Conservation (phyloP, 2,888 invertebrate species). For the Lacanobia oleracea region DNA sequence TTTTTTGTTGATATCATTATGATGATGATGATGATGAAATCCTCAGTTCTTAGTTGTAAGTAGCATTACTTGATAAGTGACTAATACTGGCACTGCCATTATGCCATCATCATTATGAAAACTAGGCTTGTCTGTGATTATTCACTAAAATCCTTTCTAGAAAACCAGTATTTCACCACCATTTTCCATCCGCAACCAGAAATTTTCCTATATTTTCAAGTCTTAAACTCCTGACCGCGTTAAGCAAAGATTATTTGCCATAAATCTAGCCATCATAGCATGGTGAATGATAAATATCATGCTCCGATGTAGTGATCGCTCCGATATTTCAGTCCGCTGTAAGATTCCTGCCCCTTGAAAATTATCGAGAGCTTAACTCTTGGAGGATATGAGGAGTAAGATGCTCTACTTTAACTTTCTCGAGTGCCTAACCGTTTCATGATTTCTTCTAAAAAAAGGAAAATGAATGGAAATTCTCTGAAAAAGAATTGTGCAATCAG, state of each 20-base stretch:
- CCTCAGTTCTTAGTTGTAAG: no score
- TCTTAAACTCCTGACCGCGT: constrained; percentile 50
- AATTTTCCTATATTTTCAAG: constrained; percentile 35
- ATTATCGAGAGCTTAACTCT: constrained; percentile 82
- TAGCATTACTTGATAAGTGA: no score
- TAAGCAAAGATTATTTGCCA: constrained; percentile 60
- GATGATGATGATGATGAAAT: no score
- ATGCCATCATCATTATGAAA: no score
- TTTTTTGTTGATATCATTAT: no score
- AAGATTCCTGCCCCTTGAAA: constrained; percentile 82
- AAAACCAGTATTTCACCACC: background rate
- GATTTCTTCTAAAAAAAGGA: background rate
- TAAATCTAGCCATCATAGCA: constrained; percentile 68
- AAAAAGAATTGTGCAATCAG: no score
- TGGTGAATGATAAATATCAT: constrained; percentile 83
- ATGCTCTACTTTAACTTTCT: constrained; percentile 71
- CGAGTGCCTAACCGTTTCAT: no score
- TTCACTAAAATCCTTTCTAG: background rate
- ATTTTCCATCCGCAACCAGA: constrained; percentile 16
- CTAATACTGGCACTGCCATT: no score
- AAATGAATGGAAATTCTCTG: no score
- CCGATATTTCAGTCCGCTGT: constrained; percentile 85
- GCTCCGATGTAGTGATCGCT: constrained; percentile 80
- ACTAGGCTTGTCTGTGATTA: no score
- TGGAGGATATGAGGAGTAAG: constrained; percentile 39